Base-by-base conservation (phyloP, 2,113 vertebrate genomes). In the Orcinus orca region DNA sequence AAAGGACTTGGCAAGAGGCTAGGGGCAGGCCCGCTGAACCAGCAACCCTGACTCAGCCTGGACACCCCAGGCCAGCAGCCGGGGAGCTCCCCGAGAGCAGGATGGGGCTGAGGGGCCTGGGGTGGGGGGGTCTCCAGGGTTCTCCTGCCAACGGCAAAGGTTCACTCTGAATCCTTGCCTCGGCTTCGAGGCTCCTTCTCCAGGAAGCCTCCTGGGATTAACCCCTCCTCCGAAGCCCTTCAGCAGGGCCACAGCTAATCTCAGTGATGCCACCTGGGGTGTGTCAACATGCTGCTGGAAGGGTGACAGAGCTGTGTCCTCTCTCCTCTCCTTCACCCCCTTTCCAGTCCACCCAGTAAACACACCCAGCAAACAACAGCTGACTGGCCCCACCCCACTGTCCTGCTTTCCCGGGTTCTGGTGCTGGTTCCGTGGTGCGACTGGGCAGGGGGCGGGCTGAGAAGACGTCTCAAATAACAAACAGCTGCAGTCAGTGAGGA, bases 101-200 rank as follows among this genome's bases (percentile, higher is more conserved):
- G 58, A 29, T 33, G 15, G 47, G 21, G 5, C 0, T 3, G 50
- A 71, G 25, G 9, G 1, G 31, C 11, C 60, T 23, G 13, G 65
- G 23, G 53, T 20, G 6, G 13, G 0, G 0, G 3, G 10, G 4
- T 8, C 18, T 26, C 38, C 60, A 9, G 33, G 5, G 33, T 44
- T n/a, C 55, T 60, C 41, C 8, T 7, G 87, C 31, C 87, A 62
- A 25, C 41, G 36, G 25, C 2, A 0, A 36, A 36, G 13, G 38
- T 20, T 33, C 21, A 3, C 18, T 50, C 58, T 31, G 92, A 23
- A 21, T 60, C 38, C 29, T 12, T 83, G 14, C 14, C 36, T 31
- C 17, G 41, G 47, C 31, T 53, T 86, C 0, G 1, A 1, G 1
- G 8, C 38, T 62, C 53, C 53, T 33, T 53, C 47, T 73, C 38